Evolutionary conservation across 92 coral and sea anemone genomes (phyloP), one percentile per base, ranked within the genome.

Genomic region (Meandrina meandrites): DNA sequence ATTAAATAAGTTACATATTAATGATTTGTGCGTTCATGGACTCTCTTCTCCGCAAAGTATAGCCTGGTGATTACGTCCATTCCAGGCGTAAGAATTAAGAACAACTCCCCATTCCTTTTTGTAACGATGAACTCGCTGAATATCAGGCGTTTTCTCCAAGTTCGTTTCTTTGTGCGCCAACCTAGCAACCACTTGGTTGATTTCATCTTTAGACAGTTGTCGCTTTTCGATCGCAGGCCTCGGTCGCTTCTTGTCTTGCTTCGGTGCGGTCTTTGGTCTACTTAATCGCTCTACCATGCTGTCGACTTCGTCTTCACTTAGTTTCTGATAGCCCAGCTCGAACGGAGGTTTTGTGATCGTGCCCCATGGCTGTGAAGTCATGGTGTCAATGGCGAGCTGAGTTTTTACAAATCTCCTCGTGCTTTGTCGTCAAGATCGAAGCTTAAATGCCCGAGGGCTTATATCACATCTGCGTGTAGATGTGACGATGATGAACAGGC

Each of bases 31-130:
- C 17, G 14, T 27, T 86, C 83, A 96, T 31, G 99, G 98, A 35
- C 99, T 96, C 57, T 96, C 99, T 73, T 96, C 99, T 24, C 96
- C 98, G 58, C 99, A 96, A 75, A 96, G 87, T 54, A 96, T 96
- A n/a, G 99, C 99, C 60, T 95, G 96, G 76, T 90, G 94, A 79
- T 96, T 96, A 90, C 91, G 76, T 17, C 99, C 99, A 68, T 96
- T 85, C 99, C 99, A 96, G 3, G 99, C 99, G 40, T 96, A 95
- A 12, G 99, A 96, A 80, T 96, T 96, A 70, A 96, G 84, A 24
- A 89, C 92, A 62, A 82, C 92, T 0, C 99, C 99, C 98, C 98
- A 96, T 47, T 90, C 92, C 42, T 93, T 93, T 91, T 85, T 95
- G 78, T 89, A 92, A 64, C 75, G 83, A 15, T 96, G 93, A 47